Base-by-base conservation (phyloP, 2,888 invertebrate genomes). In the Rhyacophila evoluta region DNA sequence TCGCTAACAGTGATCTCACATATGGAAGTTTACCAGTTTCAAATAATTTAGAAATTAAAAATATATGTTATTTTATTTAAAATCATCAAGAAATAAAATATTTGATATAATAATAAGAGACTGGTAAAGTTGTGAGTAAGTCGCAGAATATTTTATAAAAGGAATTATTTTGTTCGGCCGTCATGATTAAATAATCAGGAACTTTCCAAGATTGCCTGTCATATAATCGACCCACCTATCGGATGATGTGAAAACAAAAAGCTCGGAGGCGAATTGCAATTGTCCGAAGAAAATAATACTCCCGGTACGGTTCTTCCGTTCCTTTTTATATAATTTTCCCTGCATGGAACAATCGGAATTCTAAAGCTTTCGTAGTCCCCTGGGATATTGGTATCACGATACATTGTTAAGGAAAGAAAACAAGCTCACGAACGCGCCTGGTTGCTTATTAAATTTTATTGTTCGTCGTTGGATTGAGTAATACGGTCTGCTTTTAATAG, bases 381-480 rank as follows among this genome's bases (percentile, higher is more conserved):
- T 5, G 37, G 10, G 74, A 67, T 8, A n/a, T 25, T 29, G 12
- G 55, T 55, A 55, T 36, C 67, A 33, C 36, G 55, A 74, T 74
- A 74, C 67, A 67, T 68, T 68, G 55, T 74, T 74, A 74, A 19
- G 74, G 37, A 74, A 19, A 25, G 68, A 74, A 74, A 73, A 73
- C 11, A 6, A 25, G 11, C 27, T 8, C 4, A 1, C 2, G 1
- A 19, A 25, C 36, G 27, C 27, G 33, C 11, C 36, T 55, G 6
- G 4, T 68, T 25, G 36, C 28, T 68, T 74, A 38, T 38, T 72
- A 72, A 38, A 25, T 68, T 74, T 27, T 68, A 68, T 74, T 74
- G 68, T 36, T 74, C 8, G 55, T 25, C 1, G 2, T n/a, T 5
- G 8, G 19, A 8, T 8, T 19, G 8, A 25, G 2, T 6, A 25